phyloP scores from a whole-genome alignment of 2,113 vertebrate genomes.

The Gulo gulo region DNA sequence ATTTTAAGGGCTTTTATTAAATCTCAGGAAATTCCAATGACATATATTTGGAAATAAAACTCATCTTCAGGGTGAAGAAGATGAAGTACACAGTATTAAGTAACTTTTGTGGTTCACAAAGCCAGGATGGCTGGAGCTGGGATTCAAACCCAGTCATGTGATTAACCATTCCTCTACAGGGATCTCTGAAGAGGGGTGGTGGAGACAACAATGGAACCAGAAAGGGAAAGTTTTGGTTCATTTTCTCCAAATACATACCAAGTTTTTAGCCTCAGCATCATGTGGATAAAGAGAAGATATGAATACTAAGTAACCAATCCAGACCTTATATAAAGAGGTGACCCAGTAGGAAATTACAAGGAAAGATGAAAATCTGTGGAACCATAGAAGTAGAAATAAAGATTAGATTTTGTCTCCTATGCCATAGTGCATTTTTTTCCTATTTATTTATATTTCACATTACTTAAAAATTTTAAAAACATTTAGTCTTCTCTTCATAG shows the following conservation, averaged over 20 bases:
- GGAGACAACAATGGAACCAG: neutral
- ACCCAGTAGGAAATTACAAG: slow-evolving; percentile 9
- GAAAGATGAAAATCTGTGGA: neutral
- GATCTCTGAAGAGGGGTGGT: neutral
- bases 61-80: neutral
- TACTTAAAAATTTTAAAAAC: neutral
- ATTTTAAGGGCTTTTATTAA: neutral
- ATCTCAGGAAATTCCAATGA: neutral
- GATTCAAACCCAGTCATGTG: neutral
- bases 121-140: neutral
- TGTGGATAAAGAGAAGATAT: neutral
- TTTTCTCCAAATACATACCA: neutral
- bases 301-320: neutral
- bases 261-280: neutral
- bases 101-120: neutral
- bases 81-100: neutral
- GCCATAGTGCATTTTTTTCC: neutral
- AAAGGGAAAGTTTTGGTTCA: neutral
- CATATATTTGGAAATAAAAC: neutral
- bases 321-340: slow-evolving; percentile 24
- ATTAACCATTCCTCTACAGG: neutral
- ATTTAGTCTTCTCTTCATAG: neutral
- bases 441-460: slow-evolving; percentile 30
- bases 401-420: slow-evolving; percentile 10
- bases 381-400: neutral